Evolutionary conservation across 2,888 invertebrate genomes (phyloP).

Genomic region (Hypena proboscidalis): DNA sequence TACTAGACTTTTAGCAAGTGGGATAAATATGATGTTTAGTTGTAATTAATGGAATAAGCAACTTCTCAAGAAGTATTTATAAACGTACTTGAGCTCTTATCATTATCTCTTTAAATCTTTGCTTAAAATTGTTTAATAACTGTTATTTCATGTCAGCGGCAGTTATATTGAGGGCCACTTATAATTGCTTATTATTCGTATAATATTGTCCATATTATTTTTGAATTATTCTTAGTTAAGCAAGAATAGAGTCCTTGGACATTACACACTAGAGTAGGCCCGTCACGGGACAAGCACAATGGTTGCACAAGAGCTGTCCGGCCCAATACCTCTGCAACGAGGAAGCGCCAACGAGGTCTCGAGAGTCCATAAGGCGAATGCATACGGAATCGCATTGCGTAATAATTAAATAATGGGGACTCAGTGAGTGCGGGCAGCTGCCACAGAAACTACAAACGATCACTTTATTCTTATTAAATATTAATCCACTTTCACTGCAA

Average conservation of each 20-base stretch:
- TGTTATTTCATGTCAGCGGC: not conserved
- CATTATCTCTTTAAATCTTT: conserved; percentile 7
- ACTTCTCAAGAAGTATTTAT: not conserved
- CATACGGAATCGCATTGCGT: conserved; percentile 62
- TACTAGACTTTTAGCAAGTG: not conserved
- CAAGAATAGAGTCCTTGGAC: conserved; percentile 4
- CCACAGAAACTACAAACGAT: conserved; percentile 47
- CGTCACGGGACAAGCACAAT: conserved; percentile 49
- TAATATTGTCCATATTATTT: not conserved
- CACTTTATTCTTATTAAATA: conserved; percentile 49
- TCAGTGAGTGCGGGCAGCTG: conserved; percentile 44
- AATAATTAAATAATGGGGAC: conserved; percentile 69
- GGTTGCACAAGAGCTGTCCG: conserved; percentile 54
- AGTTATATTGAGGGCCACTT: not conserved
- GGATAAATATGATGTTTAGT: not conserved
- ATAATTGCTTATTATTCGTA: not conserved
- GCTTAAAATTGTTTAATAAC: not conserved
- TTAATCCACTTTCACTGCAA: conserved; percentile 65
- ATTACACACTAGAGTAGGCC: conserved; percentile 38
- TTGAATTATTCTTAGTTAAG: conserved; percentile 6
- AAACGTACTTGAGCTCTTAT: not conserved
- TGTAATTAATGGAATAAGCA: not conserved
- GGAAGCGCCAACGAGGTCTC: conserved; percentile 59
- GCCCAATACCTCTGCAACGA: conserved; percentile 50
- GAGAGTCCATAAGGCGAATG: conserved; percentile 56